Evolutionary conservation across 1,140 invertebrate species (phyloP).

Genomic region (Drosophila fuyamai): DNA sequence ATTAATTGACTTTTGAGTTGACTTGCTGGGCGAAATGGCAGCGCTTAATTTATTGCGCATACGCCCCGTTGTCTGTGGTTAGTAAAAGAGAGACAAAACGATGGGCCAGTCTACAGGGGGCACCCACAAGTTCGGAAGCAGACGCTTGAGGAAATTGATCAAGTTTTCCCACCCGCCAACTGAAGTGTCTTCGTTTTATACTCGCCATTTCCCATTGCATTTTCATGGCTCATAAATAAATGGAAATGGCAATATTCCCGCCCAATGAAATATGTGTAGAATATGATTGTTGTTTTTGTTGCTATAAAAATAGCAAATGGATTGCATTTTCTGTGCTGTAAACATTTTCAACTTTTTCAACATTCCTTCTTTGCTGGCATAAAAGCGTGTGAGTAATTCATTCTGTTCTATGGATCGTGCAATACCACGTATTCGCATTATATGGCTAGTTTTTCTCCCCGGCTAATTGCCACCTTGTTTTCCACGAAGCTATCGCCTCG

Average conservation of each 20-base stretch:
- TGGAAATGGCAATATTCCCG: conserved; percentile 40
- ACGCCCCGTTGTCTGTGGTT: conserved; percentile 63
- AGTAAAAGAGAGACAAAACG: not conserved
- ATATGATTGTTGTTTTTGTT: conserved; percentile 18
- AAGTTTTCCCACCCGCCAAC: conserved; percentile 34
- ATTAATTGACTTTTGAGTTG: conserved; percentile 83
- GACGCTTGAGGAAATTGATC: conserved; percentile 68
- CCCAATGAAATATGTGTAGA: conserved; percentile 6
- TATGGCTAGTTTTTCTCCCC: conserved; percentile 21
- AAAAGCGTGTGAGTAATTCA: conserved; percentile 16
- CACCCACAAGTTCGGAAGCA: conserved; percentile 72
- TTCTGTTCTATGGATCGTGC: conserved; percentile 13
- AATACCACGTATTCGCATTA: conserved; percentile 54
- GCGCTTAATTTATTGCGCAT: conserved; percentile 77
- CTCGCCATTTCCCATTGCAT: conserved; percentile 43
- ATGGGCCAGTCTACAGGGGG: not conserved
- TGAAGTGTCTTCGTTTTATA: conserved; percentile 10
- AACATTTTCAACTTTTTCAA: conserved; percentile 5
- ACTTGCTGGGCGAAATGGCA: conserved; percentile 70
- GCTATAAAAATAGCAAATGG: conserved; percentile 36
- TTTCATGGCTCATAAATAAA: conserved; percentile 78
- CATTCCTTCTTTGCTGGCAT: conserved; percentile 17
- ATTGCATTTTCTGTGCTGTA: conserved; percentile 17
- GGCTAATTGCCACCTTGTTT: conserved; percentile 77
- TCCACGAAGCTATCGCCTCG: conserved; percentile 57